These are phyloP conservation scores for Rhabdomys dilectus DNA, from an alignment of 2,113 vertebrate genomes.

Conservation along the genomic window DNA sequence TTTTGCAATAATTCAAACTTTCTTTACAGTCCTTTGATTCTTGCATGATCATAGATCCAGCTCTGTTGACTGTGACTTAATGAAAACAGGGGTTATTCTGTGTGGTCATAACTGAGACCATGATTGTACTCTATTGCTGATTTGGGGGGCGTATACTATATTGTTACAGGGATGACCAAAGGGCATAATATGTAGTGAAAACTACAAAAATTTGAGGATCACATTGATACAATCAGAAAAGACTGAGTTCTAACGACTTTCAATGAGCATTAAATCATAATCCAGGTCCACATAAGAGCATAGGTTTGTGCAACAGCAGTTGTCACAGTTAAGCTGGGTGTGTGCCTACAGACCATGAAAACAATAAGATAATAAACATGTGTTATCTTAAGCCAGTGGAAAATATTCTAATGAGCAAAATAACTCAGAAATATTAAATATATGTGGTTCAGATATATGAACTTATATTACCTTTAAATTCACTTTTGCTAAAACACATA, in stretches of 20 bases:
- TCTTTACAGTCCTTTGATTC: not conserved
- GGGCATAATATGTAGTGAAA: rapidly evolving
- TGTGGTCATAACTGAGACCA: rapidly evolving
- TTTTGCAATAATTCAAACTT: not conserved
- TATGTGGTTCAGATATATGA: not conserved
- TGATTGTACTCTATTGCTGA: not conserved
- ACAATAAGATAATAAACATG: not conserved
- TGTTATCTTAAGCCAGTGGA: not conserved
- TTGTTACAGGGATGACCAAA: rapidly evolving
- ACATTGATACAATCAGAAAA: not conserved
- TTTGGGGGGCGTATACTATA: not conserved
- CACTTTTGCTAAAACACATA: not conserved
- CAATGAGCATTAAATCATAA: not conserved
- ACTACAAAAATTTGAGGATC: rapidly evolving
- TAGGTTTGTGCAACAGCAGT: not conserved
- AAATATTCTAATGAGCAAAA: not conserved
- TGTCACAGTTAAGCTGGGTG: not conserved
- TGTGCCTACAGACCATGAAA: not conserved
- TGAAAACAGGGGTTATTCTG: not conserved
- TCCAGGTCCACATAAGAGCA: not conserved
- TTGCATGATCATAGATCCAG: not conserved
- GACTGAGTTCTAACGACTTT: not conserved
- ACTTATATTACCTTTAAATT: not conserved
- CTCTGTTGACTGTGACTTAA: not conserved
- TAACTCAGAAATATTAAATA: not conserved